Base-by-base conservation (phyloP, 2,113 vertebrate genomes). In the Salminus brasiliensis region DNA sequence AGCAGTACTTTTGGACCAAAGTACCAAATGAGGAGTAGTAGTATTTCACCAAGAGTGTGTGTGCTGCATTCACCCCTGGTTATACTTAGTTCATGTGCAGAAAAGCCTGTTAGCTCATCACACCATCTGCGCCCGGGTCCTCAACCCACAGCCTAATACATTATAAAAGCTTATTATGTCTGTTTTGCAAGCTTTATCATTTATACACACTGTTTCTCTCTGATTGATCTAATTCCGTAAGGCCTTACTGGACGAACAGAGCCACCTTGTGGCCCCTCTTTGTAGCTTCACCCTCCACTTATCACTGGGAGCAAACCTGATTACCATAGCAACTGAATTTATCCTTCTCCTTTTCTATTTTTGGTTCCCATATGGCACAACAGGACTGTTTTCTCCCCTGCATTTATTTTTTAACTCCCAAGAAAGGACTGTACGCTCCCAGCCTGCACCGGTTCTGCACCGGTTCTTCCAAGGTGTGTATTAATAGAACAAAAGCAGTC, bases 221-320 rank as follows among this genome's bases (percentile, higher is more conserved):
- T n/a, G n/a, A n/a, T n/a, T n/a, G n/a, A n/a, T 43, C 25, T 63
- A 18, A n/a, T n/a, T 43, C 5, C 27, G 41, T 34, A 36, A 32
- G 15, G 41, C 45, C 69, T 70, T 32, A 69, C 32, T 85, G 57
- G 78, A 65, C 74, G 75, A 83, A 87, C 76, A 87, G 87, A 84
- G 87, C 83, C 87, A 84, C 80, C 87, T 84, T 78, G 87, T 85
- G 87, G 87, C 53, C n/a, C 32, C 55, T 68, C 13, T 39, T 76
- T 65, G 27, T 7, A 41, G 55, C 36, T 71, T 60, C 60, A 60
- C 55, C 39, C 25, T 29, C 76, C 53, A 62, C 12, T 45, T 69
- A 32, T 66, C 41, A 34, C 55, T 62, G 27, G 36, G 62, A 75
- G 53, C 45, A 78, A 47, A 59, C 52, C 65, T 73, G 75, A 83